phyloP scores from a whole-genome alignment of 2,888 invertebrate species.

The Xestia ashworthii region DNA sequence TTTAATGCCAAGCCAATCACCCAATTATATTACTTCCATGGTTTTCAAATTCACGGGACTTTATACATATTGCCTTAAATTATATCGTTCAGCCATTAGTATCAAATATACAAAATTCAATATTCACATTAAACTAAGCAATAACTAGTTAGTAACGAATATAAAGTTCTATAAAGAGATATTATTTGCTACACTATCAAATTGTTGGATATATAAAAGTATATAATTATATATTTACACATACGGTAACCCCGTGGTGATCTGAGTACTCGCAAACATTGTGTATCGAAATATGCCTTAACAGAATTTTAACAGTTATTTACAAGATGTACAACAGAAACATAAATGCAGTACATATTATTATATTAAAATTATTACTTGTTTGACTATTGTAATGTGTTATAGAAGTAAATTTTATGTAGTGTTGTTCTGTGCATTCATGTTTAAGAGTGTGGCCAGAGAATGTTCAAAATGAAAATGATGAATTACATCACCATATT shows the following conservation, averaged over 20 bases:
- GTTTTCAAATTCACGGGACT: slow-evolving; percentile 8
- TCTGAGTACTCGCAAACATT: slow-evolving; percentile 39
- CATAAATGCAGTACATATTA: slow-evolving; percentile 55
- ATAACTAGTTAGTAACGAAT: slow-evolving; percentile 48
- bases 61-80: slow-evolving; percentile 9
- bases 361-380: slow-evolving; percentile 56
- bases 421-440: slow-evolving; percentile 44
- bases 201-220: slow-evolving; percentile 38
- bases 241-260: slow-evolving; percentile 9
- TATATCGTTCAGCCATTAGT: slow-evolving; percentile 4
- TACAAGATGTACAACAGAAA: slow-evolving; percentile 57
- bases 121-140: slow-evolving; percentile 46
- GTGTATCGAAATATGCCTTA: slow-evolving; percentile 57
- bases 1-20: background rate
- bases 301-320: slow-evolving; percentile 54
- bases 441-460: slow-evolving; percentile 54
- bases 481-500: background rate
- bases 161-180: slow-evolving; percentile 23
- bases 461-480: slow-evolving; percentile 12
- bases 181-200: slow-evolving; percentile 37
- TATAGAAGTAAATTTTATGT: slow-evolving; percentile 59
- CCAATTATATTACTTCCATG: background rate
- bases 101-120: slow-evolving; percentile 16
- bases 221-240: slow-evolving; percentile 21
- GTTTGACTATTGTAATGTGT: slow-evolving; percentile 58